Conservation (phyloP, 2,888 invertebrate species). For the Rapana venosa region DNA sequence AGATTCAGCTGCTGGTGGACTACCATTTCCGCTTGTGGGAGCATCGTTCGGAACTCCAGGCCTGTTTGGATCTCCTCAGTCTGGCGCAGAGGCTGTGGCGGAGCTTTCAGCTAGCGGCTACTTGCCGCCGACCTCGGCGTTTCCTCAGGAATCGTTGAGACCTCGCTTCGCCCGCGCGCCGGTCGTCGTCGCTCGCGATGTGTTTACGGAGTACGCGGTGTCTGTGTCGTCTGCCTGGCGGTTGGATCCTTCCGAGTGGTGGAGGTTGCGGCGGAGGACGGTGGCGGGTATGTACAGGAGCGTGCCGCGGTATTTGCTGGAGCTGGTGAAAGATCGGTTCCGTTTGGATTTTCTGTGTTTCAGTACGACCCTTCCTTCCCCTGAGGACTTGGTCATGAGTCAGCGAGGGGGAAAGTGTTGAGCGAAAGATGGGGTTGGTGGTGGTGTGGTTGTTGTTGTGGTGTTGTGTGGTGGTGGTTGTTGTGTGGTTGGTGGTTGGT, state of each 20-base stretch:
- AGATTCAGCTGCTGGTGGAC: slow-evolving; percentile 48
- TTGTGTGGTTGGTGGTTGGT: too few species aligned
- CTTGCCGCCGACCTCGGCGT: slow-evolving; percentile 40
- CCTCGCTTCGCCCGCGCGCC: background rate
- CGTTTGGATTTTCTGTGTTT: slow-evolving; percentile 56
- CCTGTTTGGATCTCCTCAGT: slow-evolving; percentile 47
- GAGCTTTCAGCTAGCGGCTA: slow-evolving; percentile 57
- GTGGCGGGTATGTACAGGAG: slow-evolving; percentile 50
- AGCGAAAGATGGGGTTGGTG: too few species aligned
- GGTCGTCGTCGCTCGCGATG: background rate
- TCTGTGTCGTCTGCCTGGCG: background rate
- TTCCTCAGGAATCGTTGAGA: background rate
- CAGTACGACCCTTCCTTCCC: slow-evolving; percentile 45
- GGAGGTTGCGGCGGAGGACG: slow-evolving; percentile 39
- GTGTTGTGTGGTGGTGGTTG: too few species aligned
- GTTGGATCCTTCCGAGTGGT: slow-evolving; percentile 34
- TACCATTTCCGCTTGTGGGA: slow-evolving; percentile 52
- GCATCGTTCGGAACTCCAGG: slow-evolving; percentile 24
- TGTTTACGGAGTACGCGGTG: background rate
- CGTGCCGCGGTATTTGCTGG: slow-evolving; percentile 43
- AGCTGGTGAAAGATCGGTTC: slow-evolving; percentile 45
- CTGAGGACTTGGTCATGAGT: too few species aligned
- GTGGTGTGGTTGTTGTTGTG: too few species aligned
- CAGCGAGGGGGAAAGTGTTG: too few species aligned
- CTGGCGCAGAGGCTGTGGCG: slow-evolving; percentile 51